phyloP scores from a whole-genome alignment of 2,797 vertebrate species.

The Paguma larvata region DNA sequence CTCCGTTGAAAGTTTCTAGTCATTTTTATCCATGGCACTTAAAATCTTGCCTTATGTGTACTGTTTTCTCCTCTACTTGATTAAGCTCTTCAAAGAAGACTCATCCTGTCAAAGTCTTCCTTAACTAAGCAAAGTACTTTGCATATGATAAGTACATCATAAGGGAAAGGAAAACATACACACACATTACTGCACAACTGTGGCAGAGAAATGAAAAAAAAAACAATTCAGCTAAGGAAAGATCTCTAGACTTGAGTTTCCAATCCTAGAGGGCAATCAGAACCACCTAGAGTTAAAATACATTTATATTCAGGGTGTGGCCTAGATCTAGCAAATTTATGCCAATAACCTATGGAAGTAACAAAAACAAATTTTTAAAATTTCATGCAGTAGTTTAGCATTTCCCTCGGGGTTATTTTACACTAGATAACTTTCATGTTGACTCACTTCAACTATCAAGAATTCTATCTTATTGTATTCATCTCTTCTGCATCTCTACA shows the following conservation, averaged over 20 bases:
- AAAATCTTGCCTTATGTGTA: not conserved
- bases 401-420: not conserved
- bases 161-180: not conserved
- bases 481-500: not conserved
- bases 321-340: not conserved
- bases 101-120: not conserved
- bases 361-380: not conserved
- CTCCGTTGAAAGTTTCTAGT: not conserved
- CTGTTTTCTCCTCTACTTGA: not conserved
- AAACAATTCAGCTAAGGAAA: slow-evolving; percentile 1
- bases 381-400: not conserved
- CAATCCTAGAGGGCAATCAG: not conserved
- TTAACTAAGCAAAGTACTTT: slow-evolving; percentile 1
- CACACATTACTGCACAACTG: not conserved
- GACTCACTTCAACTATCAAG: not conserved
- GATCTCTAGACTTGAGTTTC: not conserved
- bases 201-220: not conserved
- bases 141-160: not conserved
- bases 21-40: not conserved
- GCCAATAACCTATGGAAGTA: not conserved
- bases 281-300: not conserved
- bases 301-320: not conserved
- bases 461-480: not conserved
- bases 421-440: not conserved
- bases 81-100: slow-evolving; percentile 40